Conservation (phyloP, 2,888 invertebrate species). For the Aphidius colemani region DNA sequence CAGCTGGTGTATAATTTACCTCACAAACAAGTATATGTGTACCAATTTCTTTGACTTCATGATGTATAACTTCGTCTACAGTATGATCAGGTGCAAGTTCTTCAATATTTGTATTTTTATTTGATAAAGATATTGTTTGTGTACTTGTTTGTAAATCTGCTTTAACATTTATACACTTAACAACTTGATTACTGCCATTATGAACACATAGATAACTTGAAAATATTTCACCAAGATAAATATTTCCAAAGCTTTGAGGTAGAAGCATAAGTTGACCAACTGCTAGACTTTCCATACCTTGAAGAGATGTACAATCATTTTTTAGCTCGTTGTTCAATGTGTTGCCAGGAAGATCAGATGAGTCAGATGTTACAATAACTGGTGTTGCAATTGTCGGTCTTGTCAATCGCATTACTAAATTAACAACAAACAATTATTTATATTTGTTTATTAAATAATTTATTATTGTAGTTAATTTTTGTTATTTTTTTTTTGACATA, state of each 20-base stretch:
- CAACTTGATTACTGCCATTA: constrained; percentile 87
- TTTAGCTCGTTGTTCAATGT: constrained; percentile 78
- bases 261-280: constrained; percentile 88
- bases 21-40: constrained; percentile 97
- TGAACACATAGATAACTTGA: constrained; percentile 97
- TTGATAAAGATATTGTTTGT: constrained; percentile 82
- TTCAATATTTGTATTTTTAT: constrained; percentile 66
- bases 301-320: constrained; percentile 82
- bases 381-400: constrained; percentile 87
- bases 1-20: constrained; percentile 82
- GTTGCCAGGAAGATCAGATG: constrained; percentile 82
- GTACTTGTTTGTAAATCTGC: constrained; percentile 93
- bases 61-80: constrained; percentile 93
- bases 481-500: constrained; percentile 33
- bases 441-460: constrained; percentile 16
- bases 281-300: constrained; percentile 80
- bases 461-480: constrained; percentile 13
- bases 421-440: neutral
- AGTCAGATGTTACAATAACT: constrained; percentile 81
- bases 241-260: constrained; percentile 97
- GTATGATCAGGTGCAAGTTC: constrained; percentile 78
- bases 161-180: constrained; percentile 83
- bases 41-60: constrained; percentile 99
- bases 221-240: constrained; percentile 97
- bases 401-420: constrained; percentile 88